Percentiles rank a stretch among this genome's conserved stretches.
Evolutionary conservation across 1,140 invertebrate species (phyloP).

Genomic region (Cydia amplana): DNA sequence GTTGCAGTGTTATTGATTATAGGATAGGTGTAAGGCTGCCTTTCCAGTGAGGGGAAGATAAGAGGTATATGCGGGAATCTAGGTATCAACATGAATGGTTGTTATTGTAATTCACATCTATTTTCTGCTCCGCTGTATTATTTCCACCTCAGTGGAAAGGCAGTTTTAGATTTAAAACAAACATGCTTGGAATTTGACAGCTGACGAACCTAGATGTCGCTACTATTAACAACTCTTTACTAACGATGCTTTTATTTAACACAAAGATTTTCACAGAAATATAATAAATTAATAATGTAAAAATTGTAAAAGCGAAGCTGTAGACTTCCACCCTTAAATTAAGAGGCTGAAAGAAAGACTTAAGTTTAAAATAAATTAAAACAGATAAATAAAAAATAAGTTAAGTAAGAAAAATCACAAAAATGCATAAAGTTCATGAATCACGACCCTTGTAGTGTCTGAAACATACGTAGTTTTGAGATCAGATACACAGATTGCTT

Average conservation of each 20-base stretch:
- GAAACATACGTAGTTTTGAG: not conserved
- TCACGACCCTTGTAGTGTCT: not conserved
- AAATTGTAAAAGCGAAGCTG: not conserved
- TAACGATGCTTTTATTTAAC: not conserved
- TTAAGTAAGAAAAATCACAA: constrained; percentile 11
- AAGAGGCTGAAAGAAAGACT: not conserved
- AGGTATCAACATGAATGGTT: too few relatives aligned
- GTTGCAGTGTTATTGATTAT: too few relatives aligned
- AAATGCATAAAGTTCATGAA: not conserved
- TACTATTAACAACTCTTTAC: not conserved
- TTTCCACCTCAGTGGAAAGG: too few relatives aligned
- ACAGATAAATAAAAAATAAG: constrained; percentile 8
- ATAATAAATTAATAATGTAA: not conserved
- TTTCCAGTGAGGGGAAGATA: too few relatives aligned
- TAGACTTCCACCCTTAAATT: not conserved
- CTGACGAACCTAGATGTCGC: too few relatives aligned
- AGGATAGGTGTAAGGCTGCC: too few relatives aligned
- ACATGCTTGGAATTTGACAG: too few relatives aligned
- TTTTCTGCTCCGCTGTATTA: too few relatives aligned
- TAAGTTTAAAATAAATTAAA: not conserved
- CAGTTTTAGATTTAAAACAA: too few relatives aligned
- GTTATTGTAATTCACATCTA: too few relatives aligned
- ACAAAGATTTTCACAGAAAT: not conserved
- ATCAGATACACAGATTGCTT: not conserved
- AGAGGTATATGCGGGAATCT: too few relatives aligned